Conservation (phyloP, 2,888 invertebrate species). For the Protula sp. region DNA sequence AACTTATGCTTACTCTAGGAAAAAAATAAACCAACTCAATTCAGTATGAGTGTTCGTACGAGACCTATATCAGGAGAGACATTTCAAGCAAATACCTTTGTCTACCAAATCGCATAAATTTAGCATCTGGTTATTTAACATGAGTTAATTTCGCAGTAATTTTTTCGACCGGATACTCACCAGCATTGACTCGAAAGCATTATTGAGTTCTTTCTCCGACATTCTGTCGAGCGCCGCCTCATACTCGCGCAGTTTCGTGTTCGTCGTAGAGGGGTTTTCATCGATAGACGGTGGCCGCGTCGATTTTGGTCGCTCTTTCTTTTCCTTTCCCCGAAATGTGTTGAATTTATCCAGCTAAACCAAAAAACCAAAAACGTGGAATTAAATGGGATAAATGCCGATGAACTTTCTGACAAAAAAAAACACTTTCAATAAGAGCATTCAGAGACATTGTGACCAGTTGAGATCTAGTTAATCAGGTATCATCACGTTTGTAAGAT, state of each 20-base stretch:
- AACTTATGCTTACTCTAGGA: too few relatives aligned
- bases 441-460: too few relatives aligned
- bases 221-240: constrained; percentile 55
- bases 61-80: too few relatives aligned
- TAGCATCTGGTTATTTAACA: neutral
- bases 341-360: constrained; percentile 36
- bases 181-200: constrained; percentile 75
- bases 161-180: constrained; percentile 55
- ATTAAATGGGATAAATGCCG: too few relatives aligned
- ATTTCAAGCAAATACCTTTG: neutral
- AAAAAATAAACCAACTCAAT: too few relatives aligned
- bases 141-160: neutral
- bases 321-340: constrained; percentile 30
- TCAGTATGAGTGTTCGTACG: too few relatives aligned
- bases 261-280: too few relatives aligned
- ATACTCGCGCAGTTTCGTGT: constrained; percentile 1
- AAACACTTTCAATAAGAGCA: too few relatives aligned
- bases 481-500: too few relatives aligned
- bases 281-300: constrained; percentile 12
- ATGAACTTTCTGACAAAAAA: too few relatives aligned
- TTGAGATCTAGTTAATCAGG: too few relatives aligned
- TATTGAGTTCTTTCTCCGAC: constrained; percentile 66
- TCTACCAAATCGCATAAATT: neutral
- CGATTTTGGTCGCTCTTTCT: constrained; percentile 23
- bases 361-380: neutral